Evolutionary conservation across 92 coral and sea anemone genomes (phyloP), one percentile per base, ranked within the genome.

Genomic region (Porites cylindrica): DNA sequence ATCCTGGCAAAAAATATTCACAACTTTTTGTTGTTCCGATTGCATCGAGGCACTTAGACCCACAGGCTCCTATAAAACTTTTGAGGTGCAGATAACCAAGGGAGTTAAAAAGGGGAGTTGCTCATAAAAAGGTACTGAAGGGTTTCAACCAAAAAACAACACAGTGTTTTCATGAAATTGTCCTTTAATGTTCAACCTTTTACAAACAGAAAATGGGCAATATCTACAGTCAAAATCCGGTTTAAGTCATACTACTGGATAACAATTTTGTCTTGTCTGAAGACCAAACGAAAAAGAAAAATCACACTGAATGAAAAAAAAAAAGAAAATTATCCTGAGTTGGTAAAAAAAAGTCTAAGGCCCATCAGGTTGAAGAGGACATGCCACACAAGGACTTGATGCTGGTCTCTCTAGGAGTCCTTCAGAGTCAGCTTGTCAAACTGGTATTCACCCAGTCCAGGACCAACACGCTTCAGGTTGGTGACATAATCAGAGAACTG

Each of bases 381-480:
- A 59, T 82, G 70, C 19, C 77, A 16, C 51, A 29, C 60, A 38
- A 60, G 50, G 62, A 72, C 51, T 2, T 52, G 53, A 80, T 67
- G 56, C 23, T 21, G 23, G 23, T 85, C 77, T 12, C 61, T 56
- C 61, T 56, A 56, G 11, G 61, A 56, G 71, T 92, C 98, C 19
- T 85, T 82, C 82, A 95, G 86, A 79, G 98, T 95, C 89, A 94
- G 96, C 90, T 97, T 96, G 89, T 97, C 99, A 90, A 97, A 97
- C 97, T 93, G 97, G 90, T 76, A 97, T 71, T 91, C 98, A 78
- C 98, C 99, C 95, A 97, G 93, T 47, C 99, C 98, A 32, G 83
- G 77, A 84, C 99, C 99, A 95, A 92, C 95, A 79, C 98, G 97
- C 91, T 90, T 93, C 81, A 97, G 90, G 87, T 93, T 90, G 80